Base-by-base conservation (phyloP, 1,140 invertebrate species). In the Galleria mellonella region DNA sequence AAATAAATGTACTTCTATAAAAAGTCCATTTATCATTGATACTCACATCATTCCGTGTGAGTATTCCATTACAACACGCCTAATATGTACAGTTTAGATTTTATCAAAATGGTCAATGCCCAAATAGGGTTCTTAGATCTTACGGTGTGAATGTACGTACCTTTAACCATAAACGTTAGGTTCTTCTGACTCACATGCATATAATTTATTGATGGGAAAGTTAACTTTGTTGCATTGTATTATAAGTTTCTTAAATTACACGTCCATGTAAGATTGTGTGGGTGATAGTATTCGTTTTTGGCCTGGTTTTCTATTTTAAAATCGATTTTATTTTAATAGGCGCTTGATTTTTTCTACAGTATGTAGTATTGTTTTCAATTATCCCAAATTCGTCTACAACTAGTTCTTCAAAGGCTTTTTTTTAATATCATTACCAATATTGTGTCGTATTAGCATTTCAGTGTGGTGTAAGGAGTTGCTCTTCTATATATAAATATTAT, bases 21-120 rank as follows among this genome's bases (percentile, higher is more conserved):
- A 23, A 23, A 23, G 6, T 23, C 17, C 17, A 23, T 6, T 3
- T 23, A 23, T 23, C 17, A 37, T 37, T 37, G 14, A 15, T 9
- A 37, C 15, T 37, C 35, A 15, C 35, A 37, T 37, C 35, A 37
- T 37, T 37, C 17, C 9, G 35, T 37, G 17, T 37, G 35, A 17
- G 35, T 10, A 37, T 37, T 37, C 35, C 14, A 37, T 37, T 37
- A 37, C 35, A 13, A 37, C 15, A 3, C 9, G 14, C 35, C 35
- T 15, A 15, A 37, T 37, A 37, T 15, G 35, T 37, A 17, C 35
- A 17, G n/a, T 10, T 17, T 13, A 14, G 47, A 49, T 59, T 35
- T 51, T 60, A 55, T 47, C 48, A 48, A 39, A 51, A 48, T 33
- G 42, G 39, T 48, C 40, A 60, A 56, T 58, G 29, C 32, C 55